Conservation (phyloP, 2,113 vertebrate genomes). For the human (Homo sapiens) region DNA sequence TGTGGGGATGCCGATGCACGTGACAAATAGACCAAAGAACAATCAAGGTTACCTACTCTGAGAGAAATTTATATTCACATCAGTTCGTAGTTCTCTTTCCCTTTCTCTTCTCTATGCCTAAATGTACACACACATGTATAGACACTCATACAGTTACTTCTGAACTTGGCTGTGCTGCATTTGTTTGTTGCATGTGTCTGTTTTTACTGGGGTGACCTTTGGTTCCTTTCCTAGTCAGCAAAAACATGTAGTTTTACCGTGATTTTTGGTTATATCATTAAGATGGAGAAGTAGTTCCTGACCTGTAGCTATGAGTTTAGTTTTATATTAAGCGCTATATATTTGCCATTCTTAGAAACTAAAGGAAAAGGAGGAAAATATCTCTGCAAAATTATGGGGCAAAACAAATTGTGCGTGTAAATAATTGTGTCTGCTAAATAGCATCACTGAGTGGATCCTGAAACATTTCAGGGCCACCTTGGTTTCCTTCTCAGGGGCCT, state of each 20-base stretch:
- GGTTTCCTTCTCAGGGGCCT: not conserved
- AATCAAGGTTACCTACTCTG: not conserved
- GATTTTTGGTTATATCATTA: conserved; percentile 9
- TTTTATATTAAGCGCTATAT: conserved; percentile 27
- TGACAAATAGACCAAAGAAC: not conserved
- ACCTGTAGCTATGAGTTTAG: not conserved
- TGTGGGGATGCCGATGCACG: not conserved
- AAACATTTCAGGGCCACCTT: not conserved
- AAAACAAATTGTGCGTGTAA: not conserved
- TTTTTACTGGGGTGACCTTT: not conserved
- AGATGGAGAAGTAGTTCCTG: not conserved
- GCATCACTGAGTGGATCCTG: not conserved
- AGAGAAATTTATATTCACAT: not conserved
- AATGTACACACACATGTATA: not conserved
- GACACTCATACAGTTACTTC: not conserved
- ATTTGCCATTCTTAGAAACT: conserved; percentile 2
- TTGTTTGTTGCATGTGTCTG: not conserved
- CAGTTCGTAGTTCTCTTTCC: not conserved
- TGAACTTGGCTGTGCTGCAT: not conserved
- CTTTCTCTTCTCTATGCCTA: not conserved
- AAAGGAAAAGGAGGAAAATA: not conserved
- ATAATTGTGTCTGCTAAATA: not conserved
- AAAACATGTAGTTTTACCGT: not conserved
- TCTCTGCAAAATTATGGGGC: conserved; percentile 6
- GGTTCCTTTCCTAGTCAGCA: not conserved